Evolutionary conservation across 1,140 invertebrate genomes (phyloP), one percentile per base, ranked within the genome.

Genomic region (Cydia strobilella): DNA sequence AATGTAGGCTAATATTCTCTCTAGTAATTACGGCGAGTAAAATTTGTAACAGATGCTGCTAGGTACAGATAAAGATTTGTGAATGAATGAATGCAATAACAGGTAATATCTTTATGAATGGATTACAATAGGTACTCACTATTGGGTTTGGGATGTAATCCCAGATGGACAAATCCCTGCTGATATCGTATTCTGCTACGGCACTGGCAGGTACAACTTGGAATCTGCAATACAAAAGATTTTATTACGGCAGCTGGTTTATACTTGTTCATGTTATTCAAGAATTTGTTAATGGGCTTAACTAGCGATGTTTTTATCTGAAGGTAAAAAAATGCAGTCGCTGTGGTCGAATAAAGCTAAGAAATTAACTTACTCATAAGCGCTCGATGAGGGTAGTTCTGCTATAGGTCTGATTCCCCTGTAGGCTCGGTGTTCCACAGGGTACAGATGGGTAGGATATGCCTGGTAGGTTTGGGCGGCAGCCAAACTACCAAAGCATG

Each of bases 71-170:
- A 35, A 69, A 12, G 20, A 59, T 23, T 59, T 59, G n/a, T 54
- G 51, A 18, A 54, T 59, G 54, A 59, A 59, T 59, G 54, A 59
- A 59, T 59, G 10, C 20, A 59, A 59, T 23, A 18, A 54, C n/a
- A 54, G 51, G 51, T 54, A 54, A 54, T 54, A 18, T 54, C 0
- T 54, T 54, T 54, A 18, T 54, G 62, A 23, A 63, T 63, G 25
- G 25, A 63, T n/a, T 25, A 45, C n/a, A 73, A 48, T 72, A n/a
- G n/a, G n/a, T n/a, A 79, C 77, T 79, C 76, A 79, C 78, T 25
- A 65, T 69, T 74, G 75, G 42, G n/a, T 35, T 74, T 2, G 75
- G 69, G 23, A 76, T 69, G 27, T 25, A 62, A 25, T 79, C 73
- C 71, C 74, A 18, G 35, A 77, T 27, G 13, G 76, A 69, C 15